These are phyloP conservation scores for Apogon hyalosoma DNA, from an alignment of 2,797 vertebrate genomes.

Conservation along the genomic window DNA sequence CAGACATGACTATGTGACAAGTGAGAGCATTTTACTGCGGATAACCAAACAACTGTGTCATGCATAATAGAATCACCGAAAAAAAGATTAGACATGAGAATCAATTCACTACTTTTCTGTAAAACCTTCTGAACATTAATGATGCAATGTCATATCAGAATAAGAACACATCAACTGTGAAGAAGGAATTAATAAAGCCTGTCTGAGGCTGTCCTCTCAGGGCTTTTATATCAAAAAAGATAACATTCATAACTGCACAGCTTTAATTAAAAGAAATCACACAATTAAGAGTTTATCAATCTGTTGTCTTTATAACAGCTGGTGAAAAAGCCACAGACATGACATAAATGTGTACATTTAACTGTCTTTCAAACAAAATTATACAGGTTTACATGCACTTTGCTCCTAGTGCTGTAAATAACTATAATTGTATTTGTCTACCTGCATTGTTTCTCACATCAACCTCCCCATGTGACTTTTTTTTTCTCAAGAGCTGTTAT, in stretches of 20 bases:
- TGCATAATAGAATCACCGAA: background rate
- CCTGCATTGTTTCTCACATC: too few relatives aligned
- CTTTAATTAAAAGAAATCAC: constrained; percentile 27
- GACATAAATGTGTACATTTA: too few relatives aligned
- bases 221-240: constrained; percentile 33
- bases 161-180: constrained; percentile 18
- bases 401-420: too few relatives aligned
- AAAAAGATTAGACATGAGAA: background rate
- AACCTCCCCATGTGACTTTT: too few relatives aligned
- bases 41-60: background rate
- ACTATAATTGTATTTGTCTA: too few relatives aligned
- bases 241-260: constrained; percentile 1
- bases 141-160: constrained; percentile 4
- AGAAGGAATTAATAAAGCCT: constrained; percentile 20
- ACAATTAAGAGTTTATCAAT: constrained; percentile 22
- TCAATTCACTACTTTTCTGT: background rate
- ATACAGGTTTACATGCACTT: too few relatives aligned
- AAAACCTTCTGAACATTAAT: background rate
- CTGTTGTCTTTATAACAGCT: constrained; percentile 4
- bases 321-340: background rate
- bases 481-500: too few relatives aligned
- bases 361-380: too few relatives aligned
- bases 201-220: constrained; percentile 7
- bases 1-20: constrained; percentile 7
- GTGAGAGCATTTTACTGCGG: background rate